Base-by-base conservation (phyloP, 2,888 invertebrate species). In the Clistopyga incitator region DNA sequence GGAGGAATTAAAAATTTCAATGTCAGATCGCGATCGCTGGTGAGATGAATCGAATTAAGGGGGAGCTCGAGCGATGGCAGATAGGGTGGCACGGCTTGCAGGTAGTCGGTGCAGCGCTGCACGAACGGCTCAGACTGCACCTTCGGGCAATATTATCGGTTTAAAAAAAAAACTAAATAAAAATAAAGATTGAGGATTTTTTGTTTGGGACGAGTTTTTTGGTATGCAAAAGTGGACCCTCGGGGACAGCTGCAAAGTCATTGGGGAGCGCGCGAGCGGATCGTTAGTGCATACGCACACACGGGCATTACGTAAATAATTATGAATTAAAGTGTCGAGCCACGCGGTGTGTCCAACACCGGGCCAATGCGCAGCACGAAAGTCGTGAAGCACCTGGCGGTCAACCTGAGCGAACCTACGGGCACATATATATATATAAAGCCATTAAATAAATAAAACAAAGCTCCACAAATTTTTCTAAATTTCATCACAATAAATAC, bases 281-380 rank as follows among this genome's bases (percentile, higher is more conserved):
- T 78, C 81, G 77, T 81, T 81, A 81, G 76, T 54, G 56, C 38
- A 59, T 65, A 72, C 59, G 64, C 68, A 71, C 52, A 42, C 54
- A 18, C 25, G 3, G 23, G 54, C 65, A 78, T 85, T 86, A 86
- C 87, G 88, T 88, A 89, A 90, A 90, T 89, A 89, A 88, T 88
- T 86, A 87, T 86, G 87, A 89, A 89, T 90, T 89, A 89, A 88
- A 88, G 86, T 87, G 87, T 87, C 85, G 85, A 65, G 81, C 81
- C 84, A 85, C 87, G 80, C 78, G 74, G 76, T 81, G 86, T 82
- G 82, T 84, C 75, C 74, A 84, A 83, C 86, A 84, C 74, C 67
- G 82, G 84, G 86, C 85, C 84, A 81, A 85, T 82, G 85, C 74
- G 79, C 81, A 68, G 77, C 80, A 85, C 81, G 80, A 82, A 74